Conservation (phyloP, 1,140 invertebrate species). For the Drosophila dunni region DNA sequence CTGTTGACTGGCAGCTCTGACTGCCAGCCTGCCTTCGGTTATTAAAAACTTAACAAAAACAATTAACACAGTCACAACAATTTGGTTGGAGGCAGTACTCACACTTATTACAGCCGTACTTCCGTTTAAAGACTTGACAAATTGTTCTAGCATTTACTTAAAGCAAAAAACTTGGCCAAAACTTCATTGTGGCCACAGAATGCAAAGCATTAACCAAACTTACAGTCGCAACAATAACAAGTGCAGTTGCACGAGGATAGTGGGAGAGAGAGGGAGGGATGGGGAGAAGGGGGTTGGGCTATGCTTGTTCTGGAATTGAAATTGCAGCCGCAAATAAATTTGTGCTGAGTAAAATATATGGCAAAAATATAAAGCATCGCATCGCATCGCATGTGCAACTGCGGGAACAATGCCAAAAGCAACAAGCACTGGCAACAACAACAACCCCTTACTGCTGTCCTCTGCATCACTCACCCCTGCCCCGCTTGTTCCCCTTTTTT, state of each 20-base stretch:
- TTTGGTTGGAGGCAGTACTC: conserved; percentile 28
- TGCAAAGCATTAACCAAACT: conserved; percentile 77
- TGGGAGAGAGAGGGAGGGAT: neutral
- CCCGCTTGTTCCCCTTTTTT: conserved; percentile 30
- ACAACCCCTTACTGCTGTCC: conserved; percentile 32
- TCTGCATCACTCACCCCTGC: neutral
- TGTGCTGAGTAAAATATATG: conserved; percentile 76
- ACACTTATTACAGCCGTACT: conserved; percentile 32
- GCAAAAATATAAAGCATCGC: conserved; percentile 74
- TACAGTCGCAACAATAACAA: conserved; percentile 77
- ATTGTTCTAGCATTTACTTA: conserved; percentile 66
- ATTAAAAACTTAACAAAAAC: conserved; percentile 82
- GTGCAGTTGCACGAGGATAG: conserved; percentile 31
- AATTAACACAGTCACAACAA: conserved; percentile 71
- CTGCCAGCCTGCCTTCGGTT: conserved; percentile 59
- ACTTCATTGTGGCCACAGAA: conserved; percentile 50
- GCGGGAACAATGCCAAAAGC: conserved; percentile 79
- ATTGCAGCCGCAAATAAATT: conserved; percentile 82
- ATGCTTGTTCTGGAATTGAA: conserved; percentile 60
- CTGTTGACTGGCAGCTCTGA: conserved; percentile 52
- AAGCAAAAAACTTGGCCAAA: conserved; percentile 32
- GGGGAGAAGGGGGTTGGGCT: neutral
- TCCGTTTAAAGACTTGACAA: conserved; percentile 74
- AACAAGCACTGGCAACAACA: conserved; percentile 61
- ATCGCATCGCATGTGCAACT: conserved; percentile 73